Evolutionary conservation across 1,140 invertebrate species (phyloP).

Genomic region (Philotrypesis tridentata): DNA sequence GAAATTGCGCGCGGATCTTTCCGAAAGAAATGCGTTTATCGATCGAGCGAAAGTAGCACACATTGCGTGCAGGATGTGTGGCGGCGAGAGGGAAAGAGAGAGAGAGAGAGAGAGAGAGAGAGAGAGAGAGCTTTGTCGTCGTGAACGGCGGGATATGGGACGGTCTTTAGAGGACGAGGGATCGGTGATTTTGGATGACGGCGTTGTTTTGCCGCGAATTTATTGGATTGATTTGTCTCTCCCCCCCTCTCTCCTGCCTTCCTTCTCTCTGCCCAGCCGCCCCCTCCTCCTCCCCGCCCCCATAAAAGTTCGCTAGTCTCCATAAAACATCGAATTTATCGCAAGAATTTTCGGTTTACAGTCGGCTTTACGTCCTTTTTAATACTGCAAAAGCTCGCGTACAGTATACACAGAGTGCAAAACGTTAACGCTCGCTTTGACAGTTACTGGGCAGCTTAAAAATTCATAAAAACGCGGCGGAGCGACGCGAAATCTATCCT

Average conservation of each 20-base stretch:
- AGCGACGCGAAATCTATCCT: not conserved
- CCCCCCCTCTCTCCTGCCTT: too few relatives aligned
- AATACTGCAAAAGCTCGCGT: too few relatives aligned
- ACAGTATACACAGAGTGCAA: too few relatives aligned
- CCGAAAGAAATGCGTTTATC: not conserved
- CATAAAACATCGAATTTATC: not conserved
- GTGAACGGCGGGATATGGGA: not conserved
- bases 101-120: conserved; percentile 2
- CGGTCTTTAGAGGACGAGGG: not conserved
- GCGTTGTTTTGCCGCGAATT: not conserved
- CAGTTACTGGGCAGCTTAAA: too few relatives aligned
- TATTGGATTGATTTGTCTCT: not conserved
- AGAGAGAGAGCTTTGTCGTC: too few relatives aligned
- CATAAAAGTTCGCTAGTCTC: not conserved
- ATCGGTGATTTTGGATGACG: not conserved
- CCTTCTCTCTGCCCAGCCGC: too few relatives aligned
- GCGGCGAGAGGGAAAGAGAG: too few relatives aligned
- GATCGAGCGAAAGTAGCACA: not conserved
- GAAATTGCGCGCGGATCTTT: too few relatives aligned
- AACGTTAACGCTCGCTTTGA: too few relatives aligned
- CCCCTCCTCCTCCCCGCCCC: too few relatives aligned
- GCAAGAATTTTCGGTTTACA: too few relatives aligned
- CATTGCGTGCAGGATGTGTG: not conserved
- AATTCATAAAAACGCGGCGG: not conserved
- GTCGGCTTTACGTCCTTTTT: too few relatives aligned